These are phyloP conservation scores for Aspidiotus rigidus DNA, from an alignment of 2,888 invertebrate genomes.

Conservation along the genomic window DNA sequence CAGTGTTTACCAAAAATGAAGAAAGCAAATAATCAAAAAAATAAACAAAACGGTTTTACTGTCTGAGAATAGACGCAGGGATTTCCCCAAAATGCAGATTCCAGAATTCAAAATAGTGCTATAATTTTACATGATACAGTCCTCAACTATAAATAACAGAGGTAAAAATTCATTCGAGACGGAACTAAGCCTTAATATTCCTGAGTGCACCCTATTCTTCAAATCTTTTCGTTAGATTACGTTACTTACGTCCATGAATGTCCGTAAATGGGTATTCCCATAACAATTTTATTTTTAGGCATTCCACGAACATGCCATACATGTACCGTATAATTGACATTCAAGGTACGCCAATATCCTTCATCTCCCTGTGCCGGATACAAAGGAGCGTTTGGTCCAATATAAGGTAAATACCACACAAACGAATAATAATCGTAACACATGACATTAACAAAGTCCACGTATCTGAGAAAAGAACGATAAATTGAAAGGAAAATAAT, in stretches of 20 bases:
- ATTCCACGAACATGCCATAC: slow-evolving; percentile 70
- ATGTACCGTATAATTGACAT: slow-evolving; percentile 69
- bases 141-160: too few species aligned
- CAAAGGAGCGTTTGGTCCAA: slow-evolving; percentile 73
- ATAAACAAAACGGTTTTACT: too few species aligned
- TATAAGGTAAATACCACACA: slow-evolving; percentile 64
- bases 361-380: slow-evolving; percentile 52
- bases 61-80: too few species aligned
- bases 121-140: too few species aligned
- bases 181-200: too few species aligned
- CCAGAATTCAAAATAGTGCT: too few species aligned
- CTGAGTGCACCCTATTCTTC: too few species aligned
- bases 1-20: too few species aligned
- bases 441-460: slow-evolving; percentile 84
- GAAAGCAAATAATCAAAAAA: too few species aligned
- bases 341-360: slow-evolving; percentile 58
- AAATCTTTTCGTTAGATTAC: too few species aligned
- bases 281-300: slow-evolving; percentile 63
- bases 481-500: background rate
- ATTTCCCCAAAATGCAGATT: too few species aligned
- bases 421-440: slow-evolving; percentile 82
- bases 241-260: slow-evolving; percentile 58
- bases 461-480: slow-evolving; percentile 48
- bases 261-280: slow-evolving; percentile 82
- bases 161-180: too few species aligned